Evolutionary conservation across 2,113 vertebrate species (phyloP).

Genomic region (Phainopepla nitens): DNA sequence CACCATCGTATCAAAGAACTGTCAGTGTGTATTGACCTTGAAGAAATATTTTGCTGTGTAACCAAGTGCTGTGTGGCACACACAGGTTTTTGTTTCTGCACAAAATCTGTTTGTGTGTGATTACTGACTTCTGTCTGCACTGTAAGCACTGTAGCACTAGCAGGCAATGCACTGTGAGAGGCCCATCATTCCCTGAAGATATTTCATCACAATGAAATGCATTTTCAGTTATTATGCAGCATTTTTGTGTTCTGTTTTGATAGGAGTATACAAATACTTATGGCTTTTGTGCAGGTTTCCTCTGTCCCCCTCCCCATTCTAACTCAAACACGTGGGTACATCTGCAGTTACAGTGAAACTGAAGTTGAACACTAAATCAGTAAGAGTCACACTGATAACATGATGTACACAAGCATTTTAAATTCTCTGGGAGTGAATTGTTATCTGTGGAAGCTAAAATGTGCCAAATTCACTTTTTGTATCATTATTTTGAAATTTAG

Average conservation of each 20-base stretch:
- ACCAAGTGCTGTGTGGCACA: neutral
- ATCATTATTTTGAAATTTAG: conserved; percentile 66
- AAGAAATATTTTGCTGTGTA: neutral
- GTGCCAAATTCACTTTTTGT: conserved; percentile 56
- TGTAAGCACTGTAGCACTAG: neutral
- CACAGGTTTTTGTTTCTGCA: neutral
- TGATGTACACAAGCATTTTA: neutral
- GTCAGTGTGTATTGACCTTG: neutral
- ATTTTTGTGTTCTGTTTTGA: neutral
- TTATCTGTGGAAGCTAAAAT: neutral
- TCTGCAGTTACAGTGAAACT: neutral
- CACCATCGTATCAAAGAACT: neutral
- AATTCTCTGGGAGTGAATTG: neutral
- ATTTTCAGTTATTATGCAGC: neutral
- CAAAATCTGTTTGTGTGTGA: neutral
- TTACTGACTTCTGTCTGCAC: conserved; percentile 4
- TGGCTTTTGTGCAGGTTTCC: neutral
- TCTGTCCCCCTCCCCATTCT: neutral
- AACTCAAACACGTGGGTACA: neutral
- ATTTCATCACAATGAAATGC: neutral
- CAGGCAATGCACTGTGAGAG: neutral
- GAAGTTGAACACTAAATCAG: neutral
- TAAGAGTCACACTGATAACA: neutral
- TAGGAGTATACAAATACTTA: neutral
- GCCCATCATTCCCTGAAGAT: neutral